A percentile compares a stretch with the other conserved stretches of the same genome.
Evolutionary conservation across 2,888 invertebrate species (phyloP).

Genomic region (Dusona sp.): DNA sequence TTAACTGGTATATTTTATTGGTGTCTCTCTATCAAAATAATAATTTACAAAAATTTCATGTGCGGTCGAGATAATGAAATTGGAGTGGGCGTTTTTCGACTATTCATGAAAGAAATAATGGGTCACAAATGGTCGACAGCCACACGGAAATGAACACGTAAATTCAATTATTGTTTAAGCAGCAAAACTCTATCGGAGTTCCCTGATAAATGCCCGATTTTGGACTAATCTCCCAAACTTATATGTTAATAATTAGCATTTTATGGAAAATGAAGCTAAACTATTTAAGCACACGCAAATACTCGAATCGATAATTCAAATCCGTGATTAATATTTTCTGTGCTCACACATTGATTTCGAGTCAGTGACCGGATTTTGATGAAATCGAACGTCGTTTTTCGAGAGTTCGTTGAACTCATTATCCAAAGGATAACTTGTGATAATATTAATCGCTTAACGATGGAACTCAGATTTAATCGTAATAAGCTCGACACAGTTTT

Average conservation of each 20-base stretch:
- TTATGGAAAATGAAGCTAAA: not conserved
- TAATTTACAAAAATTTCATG: not conserved
- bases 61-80: not conserved
- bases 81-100: not conserved
- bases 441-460: constrained; percentile 32
- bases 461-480: constrained; percentile 12
- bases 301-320: not conserved
- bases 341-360: not conserved
- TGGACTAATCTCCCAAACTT: not conserved
- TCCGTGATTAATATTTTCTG: not conserved
- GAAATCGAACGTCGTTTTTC: constrained; percentile 59
- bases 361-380: constrained; percentile 33
- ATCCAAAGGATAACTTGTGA: constrained; percentile 24
- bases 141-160: not conserved
- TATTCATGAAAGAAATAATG: not conserved
- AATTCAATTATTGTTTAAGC: not conserved
- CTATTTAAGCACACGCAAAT: no score
- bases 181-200: not conserved
- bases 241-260: not conserved
- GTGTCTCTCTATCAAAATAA: not conserved
- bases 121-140: not conserved
- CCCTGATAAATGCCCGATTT: not conserved
- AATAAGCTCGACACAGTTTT: constrained; percentile 28
- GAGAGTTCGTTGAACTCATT: constrained; percentile 46
- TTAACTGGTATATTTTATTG: not conserved